Evolutionary conservation across 2,888 invertebrate genomes (phyloP), one percentile per base, ranked within the genome.

Genomic region (Synanthedon tipuliformis): DNA sequence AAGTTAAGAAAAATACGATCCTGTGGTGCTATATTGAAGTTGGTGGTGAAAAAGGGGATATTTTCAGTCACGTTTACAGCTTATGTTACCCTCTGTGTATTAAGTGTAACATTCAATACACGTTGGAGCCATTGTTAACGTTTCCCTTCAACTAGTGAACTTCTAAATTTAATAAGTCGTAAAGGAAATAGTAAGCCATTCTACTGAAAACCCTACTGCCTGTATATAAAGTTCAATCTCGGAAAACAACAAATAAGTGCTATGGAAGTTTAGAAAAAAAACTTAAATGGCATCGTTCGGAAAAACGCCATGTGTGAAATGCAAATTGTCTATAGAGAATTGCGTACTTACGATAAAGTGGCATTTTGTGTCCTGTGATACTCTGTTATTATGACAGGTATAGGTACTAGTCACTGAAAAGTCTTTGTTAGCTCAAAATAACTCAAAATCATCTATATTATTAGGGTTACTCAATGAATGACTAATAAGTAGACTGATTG

Each of bases 41-140:
- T 13, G 3, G 45, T 45, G 45, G 15, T 45, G 45, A 45, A 13
- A 45, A 45, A 45, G 15, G 15, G 45, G n/a, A n/a, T 45, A 13
- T 45, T 45, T 62, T 61, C 61, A 62, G 59, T 60, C 62, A 64
- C 56, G 65, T 63, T 65, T 64, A 59, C 61, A 62, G 58, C 63
- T 60, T 62, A 61, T 63, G 62, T 65, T 64, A 65, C 55, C 57
- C 55, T 56, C 65, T 34, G 34, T 34, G 34, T 34, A 65, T 63
- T 69, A 69, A 66, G 66, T 66, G 64, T 68, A 64, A 62, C 63
- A 64, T 59, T 55, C 62, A 60, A 67, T 70, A 69, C 64, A 70
- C 64, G 60, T 61, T 59, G 55, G 57, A 56, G 59, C 60, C 62
- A 64, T 61, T 68, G 63, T 63, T 55, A 65, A 60, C 62, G 60